phyloP scores from a whole-genome alignment of 92 coral and sea anemone genomes.

The Chrysogorgia sp. region DNA sequence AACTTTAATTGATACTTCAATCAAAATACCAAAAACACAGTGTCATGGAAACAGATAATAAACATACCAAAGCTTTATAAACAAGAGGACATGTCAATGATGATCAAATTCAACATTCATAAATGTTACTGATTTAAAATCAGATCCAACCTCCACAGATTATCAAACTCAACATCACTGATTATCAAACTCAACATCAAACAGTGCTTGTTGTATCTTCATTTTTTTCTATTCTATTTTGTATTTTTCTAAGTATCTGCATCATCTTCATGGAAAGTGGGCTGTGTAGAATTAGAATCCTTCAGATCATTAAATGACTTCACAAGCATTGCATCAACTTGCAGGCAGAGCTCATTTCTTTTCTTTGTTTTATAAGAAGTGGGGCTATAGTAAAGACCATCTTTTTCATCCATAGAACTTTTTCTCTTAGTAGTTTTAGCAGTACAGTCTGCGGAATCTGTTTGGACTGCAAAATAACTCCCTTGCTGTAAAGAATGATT shows the following conservation, averaged over 20 bases:
- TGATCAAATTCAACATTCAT: too few species aligned
- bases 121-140: too few species aligned
- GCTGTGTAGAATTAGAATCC: background rate
- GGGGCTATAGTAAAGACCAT: background rate
- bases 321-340: conserved; percentile 12
- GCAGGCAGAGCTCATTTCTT: background rate
- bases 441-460: conserved; percentile 4
- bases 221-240: conserved; percentile 42
- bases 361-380: background rate
- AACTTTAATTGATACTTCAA: too few species aligned
- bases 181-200: conserved; percentile 41
- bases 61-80: too few species aligned
- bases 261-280: too few species aligned
- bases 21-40: too few species aligned
- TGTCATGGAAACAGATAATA: too few species aligned
- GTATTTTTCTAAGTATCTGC: conserved; percentile 2
- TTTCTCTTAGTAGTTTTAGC: background rate
- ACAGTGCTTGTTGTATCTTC: conserved; percentile 32
- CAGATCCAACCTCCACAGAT: too few species aligned
- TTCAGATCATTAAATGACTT: background rate
- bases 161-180: background rate
- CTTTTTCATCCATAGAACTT: background rate
- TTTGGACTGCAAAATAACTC: conserved; percentile 8
- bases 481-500: conserved; percentile 28
- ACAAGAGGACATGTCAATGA: too few species aligned